These are phyloP conservation scores for Euthynnus affinis DNA, from an alignment of 2,797 vertebrate species.

Conservation along the genomic window DNA sequence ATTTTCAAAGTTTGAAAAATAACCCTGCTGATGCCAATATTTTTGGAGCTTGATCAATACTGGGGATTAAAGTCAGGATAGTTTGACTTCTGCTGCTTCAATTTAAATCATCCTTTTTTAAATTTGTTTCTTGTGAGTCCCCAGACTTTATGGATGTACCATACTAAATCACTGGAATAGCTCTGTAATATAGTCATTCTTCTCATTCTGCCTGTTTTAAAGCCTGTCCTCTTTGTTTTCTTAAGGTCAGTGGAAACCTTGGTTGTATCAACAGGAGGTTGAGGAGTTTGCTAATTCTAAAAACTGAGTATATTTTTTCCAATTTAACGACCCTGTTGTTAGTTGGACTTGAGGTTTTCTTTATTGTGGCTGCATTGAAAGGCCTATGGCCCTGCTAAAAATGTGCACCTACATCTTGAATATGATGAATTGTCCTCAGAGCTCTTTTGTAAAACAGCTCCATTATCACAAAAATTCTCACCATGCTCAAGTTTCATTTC, in stretches of 20 bases:
- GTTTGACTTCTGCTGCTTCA: too few relatives aligned
- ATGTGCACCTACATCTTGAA: slow-evolving; percentile 15
- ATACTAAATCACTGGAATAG: too few relatives aligned
- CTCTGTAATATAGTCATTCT: not conserved
- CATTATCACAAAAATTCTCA: not conserved
- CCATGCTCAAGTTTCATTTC: not conserved
- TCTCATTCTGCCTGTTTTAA: not conserved
- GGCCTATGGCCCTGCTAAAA: slow-evolving; percentile 20
- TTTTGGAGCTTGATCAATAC: too few relatives aligned
- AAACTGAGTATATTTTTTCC: slow-evolving; percentile 27
- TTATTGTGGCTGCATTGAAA: slow-evolving; percentile 8
- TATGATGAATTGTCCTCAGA: slow-evolving; percentile 22
- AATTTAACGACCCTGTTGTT: slow-evolving; percentile 7
- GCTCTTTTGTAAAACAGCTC: slow-evolving; percentile 30
- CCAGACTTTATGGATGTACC: too few relatives aligned
- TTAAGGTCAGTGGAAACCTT: slow-evolving; percentile 30
- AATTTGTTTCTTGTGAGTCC: too few relatives aligned
- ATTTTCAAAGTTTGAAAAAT: too few relatives aligned
- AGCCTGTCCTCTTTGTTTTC: not conserved
- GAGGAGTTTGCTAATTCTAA: slow-evolving; percentile 4
- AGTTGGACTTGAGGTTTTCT: not conserved
- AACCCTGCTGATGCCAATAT: too few relatives aligned
- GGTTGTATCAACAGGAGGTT: slow-evolving; percentile 20
- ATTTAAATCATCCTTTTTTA: too few relatives aligned
- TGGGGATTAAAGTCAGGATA: too few relatives aligned